phyloP scores from a whole-genome alignment of 2,797 vertebrate genomes.

The Sciurus vulgaris region DNA sequence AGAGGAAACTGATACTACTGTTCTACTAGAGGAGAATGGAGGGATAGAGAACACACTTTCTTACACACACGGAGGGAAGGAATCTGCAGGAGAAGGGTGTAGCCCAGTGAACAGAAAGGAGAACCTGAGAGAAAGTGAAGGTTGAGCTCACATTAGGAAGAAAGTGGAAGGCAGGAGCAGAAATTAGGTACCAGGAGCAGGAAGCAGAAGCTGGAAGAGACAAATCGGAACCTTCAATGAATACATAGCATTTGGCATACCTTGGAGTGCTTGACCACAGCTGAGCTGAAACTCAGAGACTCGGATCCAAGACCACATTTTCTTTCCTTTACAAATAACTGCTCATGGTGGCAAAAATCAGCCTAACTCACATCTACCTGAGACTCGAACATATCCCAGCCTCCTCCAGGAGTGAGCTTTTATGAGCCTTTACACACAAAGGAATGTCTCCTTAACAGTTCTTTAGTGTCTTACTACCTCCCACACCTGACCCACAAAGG shows the following conservation, averaged over 20 bases:
- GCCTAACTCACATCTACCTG: constrained; percentile 25
- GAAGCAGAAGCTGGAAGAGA: constrained; percentile 92
- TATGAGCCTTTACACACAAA: constrained; percentile 23
- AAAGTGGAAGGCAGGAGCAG: constrained; percentile 91
- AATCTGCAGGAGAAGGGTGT: constrained; percentile 76
- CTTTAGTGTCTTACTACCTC: constrained; percentile 49
- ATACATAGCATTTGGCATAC: constrained; percentile 81
- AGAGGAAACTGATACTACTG: constrained; percentile 43
- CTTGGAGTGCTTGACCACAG: constrained; percentile 37
- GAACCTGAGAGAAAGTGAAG: constrained; percentile 87
- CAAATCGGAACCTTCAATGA: constrained; percentile 89
- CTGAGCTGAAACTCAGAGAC: constrained; percentile 62
- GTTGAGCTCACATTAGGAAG: constrained; percentile 90
- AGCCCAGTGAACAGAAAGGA: constrained; percentile 78
- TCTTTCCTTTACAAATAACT: constrained; percentile 59
- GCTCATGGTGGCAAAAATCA: background rate
- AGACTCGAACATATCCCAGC: background rate
- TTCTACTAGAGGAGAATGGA: constrained; percentile 59
- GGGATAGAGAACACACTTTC: constrained; percentile 71
- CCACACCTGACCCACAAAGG: constrained; percentile 26
- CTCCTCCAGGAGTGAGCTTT: constrained; percentile 31
- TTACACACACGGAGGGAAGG: constrained; percentile 52
- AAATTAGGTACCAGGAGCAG: constrained; percentile 91
- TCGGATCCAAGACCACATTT: constrained; percentile 1
- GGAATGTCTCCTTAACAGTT: constrained; percentile 56